Evolutionary conservation across 2,113 vertebrate species (phyloP).

Genomic region (Monopterus albus): DNA sequence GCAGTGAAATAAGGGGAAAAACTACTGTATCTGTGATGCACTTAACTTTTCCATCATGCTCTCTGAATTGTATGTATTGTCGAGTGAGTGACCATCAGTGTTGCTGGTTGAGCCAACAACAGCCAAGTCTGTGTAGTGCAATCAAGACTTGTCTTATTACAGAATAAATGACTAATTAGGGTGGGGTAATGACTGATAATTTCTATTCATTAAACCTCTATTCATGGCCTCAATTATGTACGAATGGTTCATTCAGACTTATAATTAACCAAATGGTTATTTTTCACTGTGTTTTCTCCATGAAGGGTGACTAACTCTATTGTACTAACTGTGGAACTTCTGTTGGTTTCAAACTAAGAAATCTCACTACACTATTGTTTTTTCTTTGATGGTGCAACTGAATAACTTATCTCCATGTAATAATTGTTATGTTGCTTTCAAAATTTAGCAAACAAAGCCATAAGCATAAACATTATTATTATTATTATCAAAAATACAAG

Average conservation of each 20-base stretch:
- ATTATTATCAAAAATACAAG: too few species aligned
- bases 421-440: background rate
- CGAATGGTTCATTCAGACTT: conserved; percentile 60
- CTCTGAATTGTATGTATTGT: background rate
- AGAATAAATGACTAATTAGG: conserved; percentile 60
- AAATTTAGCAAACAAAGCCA: background rate
- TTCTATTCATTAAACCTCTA: conserved; percentile 72
- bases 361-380: background rate
- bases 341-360: background rate
- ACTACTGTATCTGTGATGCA: background rate
- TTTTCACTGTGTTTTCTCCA: conserved; percentile 40
- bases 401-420: background rate
- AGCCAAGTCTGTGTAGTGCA: conserved; percentile 2
- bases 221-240: conserved; percentile 60
- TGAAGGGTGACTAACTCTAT: conserved; percentile 34
- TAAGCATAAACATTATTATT: too few species aligned
- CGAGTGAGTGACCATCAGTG: background rate
- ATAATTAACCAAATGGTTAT: conserved; percentile 53
- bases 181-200: conserved; percentile 59
- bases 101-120: conserved; percentile 39
- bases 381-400: background rate
- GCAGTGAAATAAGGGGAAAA: background rate
- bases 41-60: background rate
- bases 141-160: conserved; percentile 39
- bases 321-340: background rate